Evolutionary conservation across 2,113 vertebrate genomes (phyloP).

Genomic region (Tringa solitaria): DNA sequence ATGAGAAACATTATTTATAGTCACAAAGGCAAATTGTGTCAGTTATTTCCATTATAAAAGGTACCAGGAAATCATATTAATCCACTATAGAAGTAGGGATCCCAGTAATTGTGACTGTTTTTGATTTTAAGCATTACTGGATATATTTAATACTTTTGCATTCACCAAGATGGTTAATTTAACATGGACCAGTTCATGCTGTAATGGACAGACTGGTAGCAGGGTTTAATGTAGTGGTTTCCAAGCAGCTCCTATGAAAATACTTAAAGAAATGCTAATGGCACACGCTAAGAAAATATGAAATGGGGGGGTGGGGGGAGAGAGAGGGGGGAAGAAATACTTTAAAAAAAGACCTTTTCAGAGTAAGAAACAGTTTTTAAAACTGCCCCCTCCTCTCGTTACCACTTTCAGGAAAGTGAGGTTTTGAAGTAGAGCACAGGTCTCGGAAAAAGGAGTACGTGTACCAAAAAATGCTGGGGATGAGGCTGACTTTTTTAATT

Average conservation of each 20-base stretch:
- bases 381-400: background rate
- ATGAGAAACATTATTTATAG: background rate
- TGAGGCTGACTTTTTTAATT: background rate
- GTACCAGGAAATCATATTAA: background rate
- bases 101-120: background rate
- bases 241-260: background rate
- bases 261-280: background rate
- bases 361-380: background rate
- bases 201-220: background rate
- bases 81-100: background rate
- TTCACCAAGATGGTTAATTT: background rate
- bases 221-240: background rate
- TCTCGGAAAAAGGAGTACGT: background rate
- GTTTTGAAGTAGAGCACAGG: background rate
- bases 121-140: background rate
- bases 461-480: background rate
- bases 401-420: background rate
- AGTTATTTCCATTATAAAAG: background rate
- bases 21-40: background rate
- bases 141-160: background rate
- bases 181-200: background rate
- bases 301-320: background rate
- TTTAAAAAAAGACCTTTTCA: background rate
- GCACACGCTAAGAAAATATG: accelerated
- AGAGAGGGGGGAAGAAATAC: background rate